phyloP scores from a whole-genome alignment of 2,797 vertebrate genomes.

The Mormyrops boulengeri region DNA sequence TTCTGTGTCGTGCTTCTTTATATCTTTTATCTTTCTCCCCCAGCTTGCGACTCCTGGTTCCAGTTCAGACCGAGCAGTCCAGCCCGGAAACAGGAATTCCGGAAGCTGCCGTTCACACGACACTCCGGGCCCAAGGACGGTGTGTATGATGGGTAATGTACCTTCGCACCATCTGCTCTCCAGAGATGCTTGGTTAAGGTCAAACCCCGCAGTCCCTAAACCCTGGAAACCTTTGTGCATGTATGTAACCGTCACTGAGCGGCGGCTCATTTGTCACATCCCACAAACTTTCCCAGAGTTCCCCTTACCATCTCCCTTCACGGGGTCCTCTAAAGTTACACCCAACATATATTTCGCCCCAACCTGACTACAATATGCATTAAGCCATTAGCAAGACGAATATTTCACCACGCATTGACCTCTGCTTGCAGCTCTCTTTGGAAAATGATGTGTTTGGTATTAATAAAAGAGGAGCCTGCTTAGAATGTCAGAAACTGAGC shows the following conservation, averaged over 20 bases:
- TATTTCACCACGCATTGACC: constrained; percentile 11
- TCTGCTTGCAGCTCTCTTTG: background rate
- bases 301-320: background rate
- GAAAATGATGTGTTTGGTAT: constrained; percentile 16
- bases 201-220: background rate
- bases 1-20: background rate
- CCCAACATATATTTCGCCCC: background rate
- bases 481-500: background rate
- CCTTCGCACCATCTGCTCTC: background rate
- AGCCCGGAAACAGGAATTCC: background rate
- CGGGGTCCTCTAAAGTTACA: background rate
- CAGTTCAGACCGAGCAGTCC: background rate
- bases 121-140: background rate
- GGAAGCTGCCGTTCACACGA: background rate
- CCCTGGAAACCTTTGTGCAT: background rate
- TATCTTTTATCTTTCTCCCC: background rate
- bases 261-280: background rate
- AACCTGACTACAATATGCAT: constrained; percentile 3
- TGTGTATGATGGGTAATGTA: background rate
- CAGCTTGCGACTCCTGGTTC: background rate
- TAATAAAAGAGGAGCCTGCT: constrained; percentile 6
- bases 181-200: background rate
- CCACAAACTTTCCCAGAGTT: background rate
- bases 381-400: constrained; percentile 12
- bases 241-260: background rate